phyloP scores from a whole-genome alignment of 2,888 invertebrate species.

The Acleris emargana region DNA sequence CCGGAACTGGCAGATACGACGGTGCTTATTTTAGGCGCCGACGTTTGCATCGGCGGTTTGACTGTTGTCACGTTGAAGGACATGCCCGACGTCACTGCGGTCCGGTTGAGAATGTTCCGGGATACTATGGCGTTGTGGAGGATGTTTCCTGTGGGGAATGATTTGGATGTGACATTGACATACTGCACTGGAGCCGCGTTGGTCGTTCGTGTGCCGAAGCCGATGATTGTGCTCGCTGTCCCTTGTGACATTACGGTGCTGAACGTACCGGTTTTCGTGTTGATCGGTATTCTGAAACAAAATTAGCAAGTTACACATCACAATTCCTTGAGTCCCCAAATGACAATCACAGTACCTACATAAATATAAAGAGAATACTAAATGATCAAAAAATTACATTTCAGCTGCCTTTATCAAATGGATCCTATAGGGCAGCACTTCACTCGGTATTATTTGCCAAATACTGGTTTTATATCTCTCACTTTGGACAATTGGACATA shows the following conservation, averaged over 20 bases:
- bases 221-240: constrained; percentile 75
- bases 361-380: no score
- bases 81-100: constrained; percentile 60
- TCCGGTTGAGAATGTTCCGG: constrained; percentile 72
- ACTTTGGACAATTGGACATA: no score
- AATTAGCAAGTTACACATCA: neutral
- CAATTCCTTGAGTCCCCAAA: neutral
- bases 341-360: no score
- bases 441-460: no score
- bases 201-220: constrained; percentile 72
- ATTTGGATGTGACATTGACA: constrained; percentile 76
- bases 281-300: constrained; percentile 69
- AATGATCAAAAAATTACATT: no score
- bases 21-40: constrained; percentile 67
- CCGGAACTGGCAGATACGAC: constrained; percentile 58
- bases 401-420: no score
- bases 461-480: no score
- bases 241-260: constrained; percentile 80
- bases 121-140: constrained; percentile 80
- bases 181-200: constrained; percentile 73
- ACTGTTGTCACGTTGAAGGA: constrained; percentile 71
- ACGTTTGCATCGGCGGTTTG: constrained; percentile 63
- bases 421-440: no score
- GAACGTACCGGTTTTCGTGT: constrained; percentile 71
- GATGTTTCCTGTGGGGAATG: constrained; percentile 79